Base-by-base conservation (phyloP, 2,113 vertebrate species). In the Dicerorhinus sumatrensis region DNA sequence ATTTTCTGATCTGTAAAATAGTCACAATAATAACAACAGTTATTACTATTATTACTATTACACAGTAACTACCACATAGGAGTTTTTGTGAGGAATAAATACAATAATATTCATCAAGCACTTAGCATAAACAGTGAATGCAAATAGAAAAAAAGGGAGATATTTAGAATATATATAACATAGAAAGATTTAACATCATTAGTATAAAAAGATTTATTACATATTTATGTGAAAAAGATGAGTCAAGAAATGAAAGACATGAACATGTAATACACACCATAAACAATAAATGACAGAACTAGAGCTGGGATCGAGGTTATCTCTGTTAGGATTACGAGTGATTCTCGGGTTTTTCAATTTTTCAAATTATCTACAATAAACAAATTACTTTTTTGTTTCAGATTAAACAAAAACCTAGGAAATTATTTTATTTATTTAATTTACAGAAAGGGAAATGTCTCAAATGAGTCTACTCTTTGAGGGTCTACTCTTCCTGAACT, bases 361-460 rank as follows among this genome's bases (percentile, higher is more conserved):
- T 31, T n/a, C 48, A 62, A 86, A 42, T 27, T 31, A 18, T 65
- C 48, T 86, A 8, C 12, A 60, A 65, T 72, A n/a, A 72, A 65
- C 8, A 84, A 31, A 5, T 54, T 67, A 42, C 3, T 69, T 85
- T 82, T 81, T 62, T 97, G 62, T 36, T 88, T 91, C 10, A 93
- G 11, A 36, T 31, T 21, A 39, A 72, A 39, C 31, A 25, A 73
- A 63, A 46, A 4, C 67, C 0, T 13, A 76, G 23, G 4, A 58
- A 91, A n/a, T 72, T 51, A 73, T 48, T 85, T 51, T 85, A 58
- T 79, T 87, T 76, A 36, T 85, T 94, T 83, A 67, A 73, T 81
- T 82, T 69, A 33, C 0, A 95, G 21, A 54, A 25, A 54, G 80
- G 84, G 23, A 23, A 89, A 48, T 70, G 11, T 39, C 42, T 91